Base-by-base conservation (phyloP, 2,888 invertebrate species). In the Hydraecia micacea region DNA sequence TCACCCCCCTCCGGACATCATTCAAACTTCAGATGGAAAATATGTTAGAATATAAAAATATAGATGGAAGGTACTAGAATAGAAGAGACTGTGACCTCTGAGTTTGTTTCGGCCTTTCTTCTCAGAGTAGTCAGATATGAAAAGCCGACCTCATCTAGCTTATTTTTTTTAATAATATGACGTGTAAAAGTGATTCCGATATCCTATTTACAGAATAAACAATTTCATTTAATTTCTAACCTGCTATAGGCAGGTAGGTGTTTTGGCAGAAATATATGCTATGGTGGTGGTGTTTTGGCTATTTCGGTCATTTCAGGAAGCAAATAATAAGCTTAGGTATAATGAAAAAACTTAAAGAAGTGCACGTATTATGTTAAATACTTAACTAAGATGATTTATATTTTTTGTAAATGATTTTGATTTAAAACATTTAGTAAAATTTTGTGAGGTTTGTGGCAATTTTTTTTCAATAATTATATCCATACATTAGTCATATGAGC, bases 1-100 rank as follows among this genome's bases (percentile, higher is more conserved):
- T 49, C 93, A 93, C 60, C 84, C 86, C 0, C 92, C 91, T 0
- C 85, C 90, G 36, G 68, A 82, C 0, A 67, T 89, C 0, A 3
- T 86, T 18, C 28, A 77, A 32, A 70, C 78, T 21, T 0, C 32
- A 0, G 67, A 73, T 74, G 87, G 87, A 65, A 39, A 28, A 0
- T 88, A 79, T 21, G 13, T 75, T 75, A 75, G 36, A 46, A 15
- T 75, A 32, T 74, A 74, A 55, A 55, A 42, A 32, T 25, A 32
- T 1, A 18, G 18, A 28, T 55, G 55, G 5, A 11, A 13, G 8
- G 0, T 49, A 49, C n/a, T 49, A 13, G 5, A 73, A 25, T 8
- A 52, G 9, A 52, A 52, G 52, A 52, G 25, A 52, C 46, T 15
- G 46, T 5, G 15, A 46, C 46, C 46, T 46, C 46, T 46, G 55